Evolutionary conservation across 2,888 invertebrate species (phyloP).

Genomic region (Coecobrya sp.): DNA sequence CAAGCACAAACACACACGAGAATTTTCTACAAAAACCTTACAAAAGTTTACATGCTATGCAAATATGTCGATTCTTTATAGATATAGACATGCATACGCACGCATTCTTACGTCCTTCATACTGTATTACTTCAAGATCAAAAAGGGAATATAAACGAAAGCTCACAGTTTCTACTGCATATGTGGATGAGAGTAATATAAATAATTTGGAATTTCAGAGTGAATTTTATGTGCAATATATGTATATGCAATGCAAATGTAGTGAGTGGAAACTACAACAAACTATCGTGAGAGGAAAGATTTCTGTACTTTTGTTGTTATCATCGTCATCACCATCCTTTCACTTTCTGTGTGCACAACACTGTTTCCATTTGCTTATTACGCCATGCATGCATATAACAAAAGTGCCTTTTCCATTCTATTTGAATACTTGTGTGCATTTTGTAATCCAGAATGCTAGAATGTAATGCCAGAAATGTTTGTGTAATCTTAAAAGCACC

Average conservation of each 20-base stretch:
- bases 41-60: not conserved
- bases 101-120: not conserved
- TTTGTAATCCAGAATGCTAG: constrained; percentile 12
- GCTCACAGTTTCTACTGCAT: not conserved
- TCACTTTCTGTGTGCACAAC: not conserved
- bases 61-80: too few relatives aligned
- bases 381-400: too few relatives aligned
- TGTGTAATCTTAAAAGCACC: constrained; percentile 54
- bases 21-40: constrained; percentile 8
- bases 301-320: constrained; percentile 29
- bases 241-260: constrained; percentile 19
- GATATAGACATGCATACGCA: not conserved
- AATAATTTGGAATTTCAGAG: constrained; percentile 34
- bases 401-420: not conserved
- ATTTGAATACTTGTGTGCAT: constrained; percentile 46
- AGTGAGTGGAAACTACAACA: constrained; percentile 30
- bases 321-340: constrained; percentile 25
- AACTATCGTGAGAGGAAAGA: not conserved
- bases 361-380: constrained; percentile 19
- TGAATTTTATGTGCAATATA: constrained; percentile 24
- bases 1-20: constrained; percentile 16
- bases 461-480: not conserved
- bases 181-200: not conserved
- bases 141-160: constrained; percentile 7
- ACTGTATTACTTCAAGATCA: constrained; percentile 10